phyloP scores from a whole-genome alignment of 2,113 vertebrate genomes.

The Nettapus auritus region DNA sequence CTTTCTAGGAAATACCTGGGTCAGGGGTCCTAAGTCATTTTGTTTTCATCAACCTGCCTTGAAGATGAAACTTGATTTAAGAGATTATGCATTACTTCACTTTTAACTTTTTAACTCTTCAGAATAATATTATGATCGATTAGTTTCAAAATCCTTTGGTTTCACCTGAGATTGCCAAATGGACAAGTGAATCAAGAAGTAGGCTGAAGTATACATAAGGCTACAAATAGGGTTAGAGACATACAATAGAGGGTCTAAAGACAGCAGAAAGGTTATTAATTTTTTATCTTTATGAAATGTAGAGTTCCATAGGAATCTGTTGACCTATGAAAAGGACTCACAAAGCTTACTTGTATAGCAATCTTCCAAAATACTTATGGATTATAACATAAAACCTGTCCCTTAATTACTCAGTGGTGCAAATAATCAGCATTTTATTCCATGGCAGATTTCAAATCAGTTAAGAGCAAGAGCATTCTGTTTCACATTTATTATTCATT shows the following conservation, averaged over 20 bases:
- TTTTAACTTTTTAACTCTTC: background rate
- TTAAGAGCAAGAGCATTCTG: background rate
- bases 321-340: background rate
- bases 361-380: background rate
- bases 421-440: background rate
- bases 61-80: background rate
- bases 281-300: background rate
- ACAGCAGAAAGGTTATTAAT: background rate
- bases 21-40: background rate
- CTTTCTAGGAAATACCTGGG: background rate
- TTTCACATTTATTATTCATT: conserved; percentile 5
- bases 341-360: background rate
- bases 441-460: background rate
- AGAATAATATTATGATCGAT: background rate
- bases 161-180: background rate
- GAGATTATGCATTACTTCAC: background rate
- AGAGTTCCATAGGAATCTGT: background rate
- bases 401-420: background rate
- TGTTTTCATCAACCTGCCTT: background rate
- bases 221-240: background rate
- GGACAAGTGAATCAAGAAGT: background rate
- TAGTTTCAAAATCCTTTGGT: background rate
- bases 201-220: fast-evolving
- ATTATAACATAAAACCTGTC: background rate
- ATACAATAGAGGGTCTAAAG: background rate